Evolutionary conservation across 2,797 vertebrate genomes (phyloP).

Genomic region (Acridotheres tristis): DNA sequence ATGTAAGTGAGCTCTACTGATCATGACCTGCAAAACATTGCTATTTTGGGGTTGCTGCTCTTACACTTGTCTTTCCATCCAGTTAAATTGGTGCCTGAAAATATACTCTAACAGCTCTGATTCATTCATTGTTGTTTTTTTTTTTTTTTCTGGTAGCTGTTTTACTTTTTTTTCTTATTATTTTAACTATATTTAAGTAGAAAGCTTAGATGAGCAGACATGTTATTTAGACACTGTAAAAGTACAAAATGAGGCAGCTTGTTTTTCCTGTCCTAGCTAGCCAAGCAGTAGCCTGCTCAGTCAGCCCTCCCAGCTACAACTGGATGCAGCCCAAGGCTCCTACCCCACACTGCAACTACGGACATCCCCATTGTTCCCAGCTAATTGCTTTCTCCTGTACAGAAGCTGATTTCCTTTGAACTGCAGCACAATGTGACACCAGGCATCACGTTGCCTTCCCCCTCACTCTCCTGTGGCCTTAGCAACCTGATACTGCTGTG

Average conservation of each 20-base stretch:
- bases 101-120: background rate
- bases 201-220: background rate
- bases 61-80: background rate
- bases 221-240: background rate
- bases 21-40: background rate
- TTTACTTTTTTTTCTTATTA: background rate
- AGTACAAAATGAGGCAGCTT: background rate
- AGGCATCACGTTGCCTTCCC: background rate
- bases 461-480: background rate
- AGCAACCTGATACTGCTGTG: conserved; percentile 2
- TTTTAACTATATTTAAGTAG: background rate
- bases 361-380: background rate
- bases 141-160: background rate
- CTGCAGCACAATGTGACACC: conserved; percentile 33
- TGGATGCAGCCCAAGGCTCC: background rate
- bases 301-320: background rate
- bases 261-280: background rate
- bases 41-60: background rate
- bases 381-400: conserved; percentile 1
- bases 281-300: background rate
- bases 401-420: conserved; percentile 11
- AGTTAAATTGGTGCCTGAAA: background rate
- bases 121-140: background rate
- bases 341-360: background rate
- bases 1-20: background rate